A percentile compares a stretch with the other conserved stretches of the same genome.
These are phyloP conservation scores for Morpho helenor DNA, from an alignment of 2,888 invertebrate species.

Conservation along the genomic window DNA sequence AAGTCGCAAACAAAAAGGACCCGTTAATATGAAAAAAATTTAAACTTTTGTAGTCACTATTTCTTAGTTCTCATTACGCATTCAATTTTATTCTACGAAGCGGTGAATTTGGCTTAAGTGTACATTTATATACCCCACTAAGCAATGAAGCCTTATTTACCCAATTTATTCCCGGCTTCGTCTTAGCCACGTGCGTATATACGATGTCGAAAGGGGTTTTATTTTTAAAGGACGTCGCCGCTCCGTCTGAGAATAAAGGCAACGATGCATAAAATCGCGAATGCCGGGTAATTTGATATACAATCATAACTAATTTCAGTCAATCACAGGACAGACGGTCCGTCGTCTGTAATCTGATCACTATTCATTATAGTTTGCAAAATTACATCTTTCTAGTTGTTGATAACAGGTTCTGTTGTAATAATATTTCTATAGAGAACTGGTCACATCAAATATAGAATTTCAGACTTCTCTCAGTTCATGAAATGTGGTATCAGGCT, in stretches of 20 bases:
- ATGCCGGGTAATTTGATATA: constrained; percentile 51
- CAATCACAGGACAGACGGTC: constrained; percentile 45
- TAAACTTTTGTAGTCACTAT: no score
- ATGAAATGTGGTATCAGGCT: no score
- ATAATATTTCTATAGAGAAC: constrained; percentile 3
- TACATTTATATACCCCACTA: not conserved
- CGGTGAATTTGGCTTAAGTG: no score
- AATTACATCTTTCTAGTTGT: constrained; percentile 1
- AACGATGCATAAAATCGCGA: constrained; percentile 39
- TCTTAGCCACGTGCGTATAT: not conserved
- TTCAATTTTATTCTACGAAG: no score
- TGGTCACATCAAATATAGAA: no score
- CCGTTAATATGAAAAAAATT: no score
- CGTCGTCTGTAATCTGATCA: constrained; percentile 41
- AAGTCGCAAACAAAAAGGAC: no score
- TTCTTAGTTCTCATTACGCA: no score
- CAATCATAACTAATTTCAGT: constrained; percentile 62
- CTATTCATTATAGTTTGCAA: constrained; percentile 34
- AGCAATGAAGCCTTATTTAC: constrained; percentile 5
- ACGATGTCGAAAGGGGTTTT: constrained; percentile 3
- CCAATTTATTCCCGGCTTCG: not conserved
- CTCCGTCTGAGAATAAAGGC: constrained; percentile 24
- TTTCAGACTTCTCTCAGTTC: no score
- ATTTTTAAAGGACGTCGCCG: constrained; percentile 25
- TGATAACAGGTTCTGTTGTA: constrained; percentile 19